Conservation (phyloP, 2,888 invertebrate genomes). For the Synanthedon formicaeformis region DNA sequence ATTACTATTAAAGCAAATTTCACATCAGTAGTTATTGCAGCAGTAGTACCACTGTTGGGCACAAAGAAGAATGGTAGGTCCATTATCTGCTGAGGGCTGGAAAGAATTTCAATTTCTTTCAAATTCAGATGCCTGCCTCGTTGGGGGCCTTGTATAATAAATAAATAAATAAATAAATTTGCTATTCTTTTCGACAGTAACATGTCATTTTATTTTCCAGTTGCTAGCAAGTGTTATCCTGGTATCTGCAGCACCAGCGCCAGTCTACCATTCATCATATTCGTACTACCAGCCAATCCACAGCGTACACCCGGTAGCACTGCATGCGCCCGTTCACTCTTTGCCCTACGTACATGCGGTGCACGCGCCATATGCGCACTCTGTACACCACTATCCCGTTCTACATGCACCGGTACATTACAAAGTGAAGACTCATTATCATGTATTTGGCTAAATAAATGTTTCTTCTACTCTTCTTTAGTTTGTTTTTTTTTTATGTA, state of each 20-base stretch:
- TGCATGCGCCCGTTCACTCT: slow-evolving; percentile 3
- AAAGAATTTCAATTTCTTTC: too few species aligned
- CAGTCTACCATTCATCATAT: not conserved
- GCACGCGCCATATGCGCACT: slow-evolving; percentile 9
- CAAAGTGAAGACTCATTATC: slow-evolving; percentile 6
- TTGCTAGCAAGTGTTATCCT: not conserved
- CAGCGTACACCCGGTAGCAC: slow-evolving; percentile 11
- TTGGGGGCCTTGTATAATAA: too few species aligned
- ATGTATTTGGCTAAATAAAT: slow-evolving; percentile 2
- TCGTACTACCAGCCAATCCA: slow-evolving; percentile 22
- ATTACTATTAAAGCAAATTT: too few species aligned
- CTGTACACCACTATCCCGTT: slow-evolving; percentile 10
- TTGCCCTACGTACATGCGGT: slow-evolving; percentile 2
- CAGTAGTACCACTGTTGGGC: too few species aligned
- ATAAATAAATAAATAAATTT: too few species aligned
- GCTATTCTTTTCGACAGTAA: too few species aligned
- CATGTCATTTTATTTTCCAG: not conserved
- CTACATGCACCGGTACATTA: slow-evolving; percentile 10
- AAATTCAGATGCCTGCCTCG: too few species aligned
- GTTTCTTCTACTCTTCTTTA: not conserved
- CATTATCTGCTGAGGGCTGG: too few species aligned
- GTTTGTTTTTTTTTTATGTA: not conserved
- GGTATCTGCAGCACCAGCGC: not conserved
- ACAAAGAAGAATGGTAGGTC: too few species aligned
- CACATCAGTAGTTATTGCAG: too few species aligned